Base-by-base conservation (phyloP, 2,113 vertebrate genomes). In the Passer domesticus region DNA sequence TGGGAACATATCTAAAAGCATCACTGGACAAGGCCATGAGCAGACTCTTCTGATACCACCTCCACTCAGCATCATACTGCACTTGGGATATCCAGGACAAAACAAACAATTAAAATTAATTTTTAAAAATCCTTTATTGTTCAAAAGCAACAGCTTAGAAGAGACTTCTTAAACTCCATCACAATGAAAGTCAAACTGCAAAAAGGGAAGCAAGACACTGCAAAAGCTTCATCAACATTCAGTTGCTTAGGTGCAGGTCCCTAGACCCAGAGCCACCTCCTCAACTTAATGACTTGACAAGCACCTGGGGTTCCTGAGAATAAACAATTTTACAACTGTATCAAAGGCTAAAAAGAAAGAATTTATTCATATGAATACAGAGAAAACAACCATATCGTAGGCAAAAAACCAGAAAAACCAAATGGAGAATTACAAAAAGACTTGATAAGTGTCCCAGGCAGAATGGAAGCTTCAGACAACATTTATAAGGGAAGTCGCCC, bases 271-370 rank as follows among this genome's bases (percentile, higher is more conserved):
- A 70, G 6, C 1, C 2, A 55, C 2, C 4, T 3, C 4, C 2
- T 18, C 1, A 28, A 8, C 4, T 15, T 13, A 25, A 16, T 30
- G 20, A 53, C 2, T 5, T 9, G 8, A 2, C 0, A 0, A 47
- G 1, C 2, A 11, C 2, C 3, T 4, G 4, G n/a, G 13, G 21
- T 2, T 11, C 5, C 11, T 8, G 1, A 73, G 6, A 56, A 62
- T 5, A 39, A 20, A 50, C 4, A 3, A 37, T 6, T 52, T 24
- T 1, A 22, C 0, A 39, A 12, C 4, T 8, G 6, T 18, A 9
- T 2, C 4, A 27, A 31, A 39, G 8, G 0, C 0, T 13, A 16
- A 31, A 37, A 43, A 7, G 2, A 46, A 47, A 25, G 0, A 1
- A n/a, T 5, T 3, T 2, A n/a, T 9, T 43, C 2, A 28, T 11